Evolutionary conservation across 2,888 invertebrate species (phyloP).

Genomic region (Panzeria rudis): DNA sequence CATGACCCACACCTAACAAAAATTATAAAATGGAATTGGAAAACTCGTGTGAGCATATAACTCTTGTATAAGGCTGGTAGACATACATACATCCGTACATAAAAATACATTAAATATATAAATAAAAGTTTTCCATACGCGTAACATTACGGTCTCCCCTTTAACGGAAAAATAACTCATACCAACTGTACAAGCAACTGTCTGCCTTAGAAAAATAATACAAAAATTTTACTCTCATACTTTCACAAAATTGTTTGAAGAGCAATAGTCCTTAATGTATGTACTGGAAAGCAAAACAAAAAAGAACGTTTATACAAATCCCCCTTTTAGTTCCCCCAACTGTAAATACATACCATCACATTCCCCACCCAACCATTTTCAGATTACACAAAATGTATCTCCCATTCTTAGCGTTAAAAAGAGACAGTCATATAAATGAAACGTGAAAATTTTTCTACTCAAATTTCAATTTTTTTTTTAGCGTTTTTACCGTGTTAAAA

Average conservation of each 20-base stretch:
- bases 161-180: constrained; percentile 18
- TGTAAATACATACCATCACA: neutral
- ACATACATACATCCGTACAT: constrained; percentile 9
- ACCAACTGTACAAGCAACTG: neutral
- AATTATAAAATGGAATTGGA: constrained; percentile 34
- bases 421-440: constrained; percentile 60
- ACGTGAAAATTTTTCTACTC: constrained; percentile 54
- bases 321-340: constrained; percentile 7
- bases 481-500: constrained; percentile 5
- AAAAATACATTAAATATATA: neutral
- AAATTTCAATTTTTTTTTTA: constrained; percentile 3
- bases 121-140: constrained; percentile 63
- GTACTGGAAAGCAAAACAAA: constrained; percentile 25
- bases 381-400: neutral
- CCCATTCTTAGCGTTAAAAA: constrained; percentile 46
- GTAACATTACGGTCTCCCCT: constrained; percentile 41
- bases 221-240: constrained; percentile 44
- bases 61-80: constrained; percentile 58
- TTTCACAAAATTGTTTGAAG: neutral
- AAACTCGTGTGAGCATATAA: constrained; percentile 70
- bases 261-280: constrained; percentile 13
- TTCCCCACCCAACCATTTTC: neutral
- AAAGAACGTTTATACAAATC: constrained; percentile 10
- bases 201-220: constrained; percentile 14
- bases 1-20: constrained; percentile 18